phyloP scores from a whole-genome alignment of 2,113 vertebrate species.

The Lampris megalopsis region DNA sequence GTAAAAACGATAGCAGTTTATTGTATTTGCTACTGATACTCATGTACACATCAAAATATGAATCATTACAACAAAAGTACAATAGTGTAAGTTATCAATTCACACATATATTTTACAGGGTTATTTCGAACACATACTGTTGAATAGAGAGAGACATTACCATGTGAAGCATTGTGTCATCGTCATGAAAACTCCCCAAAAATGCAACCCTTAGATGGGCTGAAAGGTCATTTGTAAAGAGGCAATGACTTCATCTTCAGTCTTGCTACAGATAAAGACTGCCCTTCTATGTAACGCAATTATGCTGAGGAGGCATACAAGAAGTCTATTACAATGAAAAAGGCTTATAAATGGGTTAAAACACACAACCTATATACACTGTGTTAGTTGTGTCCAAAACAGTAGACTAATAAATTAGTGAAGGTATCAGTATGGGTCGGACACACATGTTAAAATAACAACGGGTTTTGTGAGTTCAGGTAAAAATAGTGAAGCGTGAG shows the following conservation, averaged over 20 bases:
- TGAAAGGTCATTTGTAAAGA: background rate
- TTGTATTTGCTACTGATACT: background rate
- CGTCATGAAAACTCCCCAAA: background rate
- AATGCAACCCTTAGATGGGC: background rate
- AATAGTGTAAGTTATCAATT: background rate
- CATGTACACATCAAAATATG: background rate
- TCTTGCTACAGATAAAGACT: background rate
- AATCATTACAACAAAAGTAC: conserved; percentile 1
- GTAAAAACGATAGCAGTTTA: conserved; percentile 10
- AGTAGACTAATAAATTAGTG: conserved; percentile 11
- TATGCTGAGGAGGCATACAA: background rate
- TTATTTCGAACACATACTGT: background rate
- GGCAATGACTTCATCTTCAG: background rate
- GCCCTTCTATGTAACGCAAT: too few species aligned
- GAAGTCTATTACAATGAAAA: background rate
- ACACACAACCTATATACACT: background rate
- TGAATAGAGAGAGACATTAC: background rate
- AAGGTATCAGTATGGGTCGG: background rate
- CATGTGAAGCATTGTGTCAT: conserved; percentile 1
- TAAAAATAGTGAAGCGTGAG: background rate
- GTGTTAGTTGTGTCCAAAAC: background rate
- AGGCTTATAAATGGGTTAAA: background rate
- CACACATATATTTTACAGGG: background rate
- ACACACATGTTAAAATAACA: conserved; percentile 21
- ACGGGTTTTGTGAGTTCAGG: background rate